Evolutionary conservation across 2,797 vertebrate species (phyloP).

Genomic region (Etheostoma perlongum): DNA sequence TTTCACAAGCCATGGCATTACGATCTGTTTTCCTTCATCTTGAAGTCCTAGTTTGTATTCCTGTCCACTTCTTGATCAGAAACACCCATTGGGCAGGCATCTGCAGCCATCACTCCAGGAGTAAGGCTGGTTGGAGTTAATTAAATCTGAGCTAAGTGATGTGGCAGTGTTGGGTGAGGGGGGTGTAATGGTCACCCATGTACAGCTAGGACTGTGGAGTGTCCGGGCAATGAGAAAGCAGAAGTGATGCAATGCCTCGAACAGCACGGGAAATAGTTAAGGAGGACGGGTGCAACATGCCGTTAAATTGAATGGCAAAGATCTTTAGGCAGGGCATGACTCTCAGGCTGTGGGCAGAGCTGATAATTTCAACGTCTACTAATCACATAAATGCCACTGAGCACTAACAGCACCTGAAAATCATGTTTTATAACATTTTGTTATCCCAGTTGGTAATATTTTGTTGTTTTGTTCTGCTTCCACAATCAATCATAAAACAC

Average conservation of each 20-base stretch:
- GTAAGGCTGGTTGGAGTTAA: slow-evolving; percentile 73
- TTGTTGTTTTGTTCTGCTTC: slow-evolving; percentile 49
- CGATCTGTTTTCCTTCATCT: slow-evolving; percentile 41
- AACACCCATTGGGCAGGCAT: slow-evolving; percentile 47
- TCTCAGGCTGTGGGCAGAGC: slow-evolving; percentile 48
- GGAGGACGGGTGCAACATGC: slow-evolving; percentile 71
- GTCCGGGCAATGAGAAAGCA: slow-evolving; percentile 60
- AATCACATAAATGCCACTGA: slow-evolving; percentile 76
- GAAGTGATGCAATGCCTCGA: slow-evolving; percentile 62
- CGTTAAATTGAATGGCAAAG: slow-evolving; percentile 80
- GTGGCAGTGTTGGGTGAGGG: slow-evolving; percentile 54
- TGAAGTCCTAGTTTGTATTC: slow-evolving; percentile 60
- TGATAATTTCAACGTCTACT: slow-evolving; percentile 73
- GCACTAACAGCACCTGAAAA: slow-evolving; percentile 63
- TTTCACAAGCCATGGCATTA: slow-evolving; percentile 29
- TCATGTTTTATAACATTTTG: slow-evolving; percentile 47
- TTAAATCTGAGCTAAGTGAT: slow-evolving; percentile 78
- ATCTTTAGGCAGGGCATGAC: slow-evolving; percentile 60
- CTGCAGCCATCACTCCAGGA: slow-evolving; percentile 56
- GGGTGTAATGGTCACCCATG: slow-evolving; percentile 69
- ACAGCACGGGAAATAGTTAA: slow-evolving; percentile 69
- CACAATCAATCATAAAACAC: slow-evolving; percentile 34
- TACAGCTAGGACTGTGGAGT: slow-evolving; percentile 47
- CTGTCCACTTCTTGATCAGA: slow-evolving; percentile 55
- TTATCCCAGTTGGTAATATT: slow-evolving; percentile 48